Evolutionary conservation across 2,888 invertebrate genomes (phyloP), one percentile per base, ranked within the genome.

Genomic region (Noctua fimbriata): DNA sequence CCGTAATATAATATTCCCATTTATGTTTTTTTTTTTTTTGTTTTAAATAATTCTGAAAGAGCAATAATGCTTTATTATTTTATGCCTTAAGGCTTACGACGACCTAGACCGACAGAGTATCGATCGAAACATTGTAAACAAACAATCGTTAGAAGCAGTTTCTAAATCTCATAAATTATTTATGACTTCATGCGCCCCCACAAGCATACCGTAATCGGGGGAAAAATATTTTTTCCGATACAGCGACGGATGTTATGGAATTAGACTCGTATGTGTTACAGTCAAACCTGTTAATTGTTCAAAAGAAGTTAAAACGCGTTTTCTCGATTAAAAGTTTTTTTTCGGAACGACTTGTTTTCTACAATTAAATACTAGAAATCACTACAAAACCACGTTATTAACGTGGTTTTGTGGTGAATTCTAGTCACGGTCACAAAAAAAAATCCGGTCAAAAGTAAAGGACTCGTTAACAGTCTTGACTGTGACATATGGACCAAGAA

Each of bases 1-100:
- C 66, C 41, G 82, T 76, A 76, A 55, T 73, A 7, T 36, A 63
- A 55, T 81, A 55, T 55, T 55, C 74, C 81, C 49, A 60, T n/a
- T 72, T n/a, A 69, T 28, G 6, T 69, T 52, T 71, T 41, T n/a
- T 7, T 41, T 41, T 71, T 49, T 66, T 44, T 78, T 36, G 36
- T 36, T 36, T 36, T 24, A 66, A 69, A 5, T 14, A 58, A 55
- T 36, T 69, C 24, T 32, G 12, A 58, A 55, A 52, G n/a, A 44
- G 18, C 69, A 21, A 24, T 63, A 21, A 69, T 47, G 41, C 63
- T 55, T 52, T n/a, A 52, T 55, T 28, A 60, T 36, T 66, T n/a
- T 41, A 18, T 65, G 16, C 7, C 2, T 18, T 14, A 28, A 24
- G n/a, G 12, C 12, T n/a, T 21, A 12, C 24, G 32, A 21, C 9